Evolutionary conservation across 2,888 invertebrate species (phyloP), one percentile per base, ranked within the genome.

Genomic region (Cephonodes hylas): DNA sequence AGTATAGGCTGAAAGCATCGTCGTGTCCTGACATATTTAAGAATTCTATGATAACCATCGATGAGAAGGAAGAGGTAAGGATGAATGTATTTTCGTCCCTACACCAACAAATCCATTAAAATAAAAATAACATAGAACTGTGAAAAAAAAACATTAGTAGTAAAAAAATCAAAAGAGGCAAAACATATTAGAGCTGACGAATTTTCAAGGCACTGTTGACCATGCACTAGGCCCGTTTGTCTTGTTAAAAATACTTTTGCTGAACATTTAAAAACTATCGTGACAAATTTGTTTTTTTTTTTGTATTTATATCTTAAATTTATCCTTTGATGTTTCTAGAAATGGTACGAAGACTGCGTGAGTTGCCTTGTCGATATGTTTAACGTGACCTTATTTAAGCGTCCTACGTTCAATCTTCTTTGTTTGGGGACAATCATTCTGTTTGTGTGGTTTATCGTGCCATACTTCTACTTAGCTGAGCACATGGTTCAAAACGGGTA

Each of bases 361-460:
- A 81, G 75, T 66, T 86, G 86, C 60, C 76, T 89, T 7, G 75
- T 80, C 0, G 90, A 89, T 45, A 89, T 91, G 89, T 95, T 96
- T 84, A 97, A 97, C 87, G 95, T 97, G 75, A 94, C 95, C 23
- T 94, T 97, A 82, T 96, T 97, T 82, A 91, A 95, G 79, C 95
- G 96, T 79, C 86, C 94, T 62, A 96, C 96, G 71, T 97, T 97
- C 86, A 93, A 96, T 68, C 93, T 97, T 53, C 94, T 98, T 79
- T 96, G 97, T 62, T 79, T 97, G 15, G 97, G 98, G 60, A 98
- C 98, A 69, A 95, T 98, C 72, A 93, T 98, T 60, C 93, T 99
- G 59, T 99, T 98, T 88, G 95, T 96, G 76, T 98, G 98, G 96
- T 97, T 97, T 86, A 98, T 99, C 79, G 97, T 99, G 63, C 98